Evolutionary conservation across 2,797 vertebrate species (phyloP).

Genomic region (Myotis vivesi): DNA sequence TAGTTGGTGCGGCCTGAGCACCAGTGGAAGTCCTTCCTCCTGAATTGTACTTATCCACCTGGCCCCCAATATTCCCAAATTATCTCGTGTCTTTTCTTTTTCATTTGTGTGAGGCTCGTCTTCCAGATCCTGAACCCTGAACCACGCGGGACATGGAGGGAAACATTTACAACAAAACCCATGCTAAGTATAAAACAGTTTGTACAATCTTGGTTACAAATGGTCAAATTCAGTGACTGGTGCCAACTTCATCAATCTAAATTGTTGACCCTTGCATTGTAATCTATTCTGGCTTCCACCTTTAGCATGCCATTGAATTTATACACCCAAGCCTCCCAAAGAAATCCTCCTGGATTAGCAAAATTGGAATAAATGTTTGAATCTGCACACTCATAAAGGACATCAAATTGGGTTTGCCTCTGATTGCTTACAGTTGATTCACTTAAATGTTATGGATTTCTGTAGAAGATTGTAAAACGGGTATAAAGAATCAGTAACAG

Average conservation of each 20-base stretch:
- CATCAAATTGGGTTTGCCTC: background rate
- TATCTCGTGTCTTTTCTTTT: too few relatives aligned
- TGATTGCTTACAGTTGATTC: background rate
- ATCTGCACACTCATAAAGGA: background rate
- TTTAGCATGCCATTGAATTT: background rate
- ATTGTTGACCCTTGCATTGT: background rate
- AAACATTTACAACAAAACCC: background rate
- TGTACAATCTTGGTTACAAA: background rate
- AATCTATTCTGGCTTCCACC: background rate
- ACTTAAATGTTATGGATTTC: background rate
- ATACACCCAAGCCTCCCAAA: background rate
- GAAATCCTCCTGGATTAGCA: background rate
- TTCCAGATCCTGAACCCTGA: too few relatives aligned
- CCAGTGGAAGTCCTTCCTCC: too few relatives aligned
- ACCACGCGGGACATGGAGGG: too few relatives aligned
- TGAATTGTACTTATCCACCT: too few relatives aligned
- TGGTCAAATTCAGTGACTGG: background rate
- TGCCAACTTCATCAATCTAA: background rate
- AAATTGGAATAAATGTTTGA: background rate
- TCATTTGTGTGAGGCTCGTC: too few relatives aligned
- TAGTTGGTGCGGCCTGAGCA: too few relatives aligned
- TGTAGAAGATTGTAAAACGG: background rate
- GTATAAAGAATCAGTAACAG: background rate
- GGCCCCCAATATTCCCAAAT: too few relatives aligned
- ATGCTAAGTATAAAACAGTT: background rate